A percentile compares a stretch with the other conserved stretches of the same genome.
These are phyloP conservation scores for Apodemus speciosus DNA, from an alignment of 2,113 vertebrate species.

Conservation along the genomic window DNA sequence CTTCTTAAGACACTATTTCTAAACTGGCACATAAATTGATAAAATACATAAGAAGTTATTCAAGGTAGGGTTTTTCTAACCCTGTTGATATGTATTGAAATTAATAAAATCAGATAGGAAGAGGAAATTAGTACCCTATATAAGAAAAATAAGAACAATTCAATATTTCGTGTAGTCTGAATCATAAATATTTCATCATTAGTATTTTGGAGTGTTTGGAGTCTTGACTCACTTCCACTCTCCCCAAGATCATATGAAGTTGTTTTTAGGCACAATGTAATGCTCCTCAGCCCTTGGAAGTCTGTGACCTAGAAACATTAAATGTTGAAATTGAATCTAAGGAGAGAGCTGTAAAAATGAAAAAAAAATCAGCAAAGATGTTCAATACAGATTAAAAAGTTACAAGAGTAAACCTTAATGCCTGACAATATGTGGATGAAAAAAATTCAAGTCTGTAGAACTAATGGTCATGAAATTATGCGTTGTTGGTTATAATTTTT, in stretches of 20 bases:
- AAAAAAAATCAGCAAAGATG: background rate
- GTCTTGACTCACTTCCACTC: background rate
- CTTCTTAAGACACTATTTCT: too few species aligned
- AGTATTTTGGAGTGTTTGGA: background rate
- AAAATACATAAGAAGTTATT: background rate
- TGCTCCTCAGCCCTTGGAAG: background rate
- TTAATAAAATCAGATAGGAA: background rate
- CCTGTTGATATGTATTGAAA: background rate
- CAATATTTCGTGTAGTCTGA: background rate
- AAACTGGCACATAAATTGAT: background rate
- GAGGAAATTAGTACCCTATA: background rate
- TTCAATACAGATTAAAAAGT: background rate
- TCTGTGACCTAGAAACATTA: conserved; percentile 8
- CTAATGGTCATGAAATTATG: background rate
- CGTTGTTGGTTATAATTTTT: background rate
- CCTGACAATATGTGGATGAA: background rate
- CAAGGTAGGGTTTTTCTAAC: background rate
- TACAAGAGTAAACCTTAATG: background rate
- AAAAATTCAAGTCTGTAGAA: background rate
- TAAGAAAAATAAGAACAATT: background rate
- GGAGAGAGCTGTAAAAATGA: background rate
- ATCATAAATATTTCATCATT: background rate
- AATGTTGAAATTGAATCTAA: background rate
- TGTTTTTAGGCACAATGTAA: background rate
- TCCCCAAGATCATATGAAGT: background rate